These are phyloP conservation scores for Ferrisia virgata DNA, from an alignment of 2,888 invertebrate genomes.

Conservation along the genomic window DNA sequence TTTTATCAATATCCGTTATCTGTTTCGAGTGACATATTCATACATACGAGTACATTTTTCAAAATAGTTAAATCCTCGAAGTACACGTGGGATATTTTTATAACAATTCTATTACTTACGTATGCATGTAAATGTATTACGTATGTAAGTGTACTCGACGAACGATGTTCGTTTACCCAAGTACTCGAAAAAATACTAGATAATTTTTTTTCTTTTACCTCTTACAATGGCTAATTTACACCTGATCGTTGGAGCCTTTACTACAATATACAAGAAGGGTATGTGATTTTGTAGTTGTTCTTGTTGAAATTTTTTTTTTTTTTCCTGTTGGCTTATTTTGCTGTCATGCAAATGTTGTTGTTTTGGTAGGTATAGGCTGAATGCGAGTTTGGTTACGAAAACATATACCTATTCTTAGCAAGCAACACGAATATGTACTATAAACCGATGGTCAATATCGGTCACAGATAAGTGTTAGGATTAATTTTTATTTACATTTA, in stretches of 20 bases:
- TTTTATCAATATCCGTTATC: neutral
- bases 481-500: conserved; percentile 32
- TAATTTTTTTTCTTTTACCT: neutral
- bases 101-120: neutral
- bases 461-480: conserved; percentile 45
- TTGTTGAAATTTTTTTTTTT: neutral
- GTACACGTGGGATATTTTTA: neutral
- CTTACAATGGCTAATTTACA: neutral
- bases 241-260: neutral
- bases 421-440: conserved; percentile 36
- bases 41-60: neutral
- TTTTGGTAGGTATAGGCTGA: conserved; percentile 42
- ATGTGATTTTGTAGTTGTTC: conserved; percentile 7
- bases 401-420: conserved; percentile 36
- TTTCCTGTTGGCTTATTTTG: conserved; percentile 14
- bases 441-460: conserved; percentile 42
- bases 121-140: no score
- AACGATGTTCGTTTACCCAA: neutral
- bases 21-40: neutral
- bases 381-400: conserved; percentile 22
- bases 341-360: conserved; percentile 42
- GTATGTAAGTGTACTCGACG: no score
- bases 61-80: neutral
- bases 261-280: neutral
- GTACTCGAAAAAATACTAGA: neutral